These are phyloP conservation scores for Cyclopterus lumpus DNA, from an alignment of 2,797 vertebrate species.

Conservation along the genomic window DNA sequence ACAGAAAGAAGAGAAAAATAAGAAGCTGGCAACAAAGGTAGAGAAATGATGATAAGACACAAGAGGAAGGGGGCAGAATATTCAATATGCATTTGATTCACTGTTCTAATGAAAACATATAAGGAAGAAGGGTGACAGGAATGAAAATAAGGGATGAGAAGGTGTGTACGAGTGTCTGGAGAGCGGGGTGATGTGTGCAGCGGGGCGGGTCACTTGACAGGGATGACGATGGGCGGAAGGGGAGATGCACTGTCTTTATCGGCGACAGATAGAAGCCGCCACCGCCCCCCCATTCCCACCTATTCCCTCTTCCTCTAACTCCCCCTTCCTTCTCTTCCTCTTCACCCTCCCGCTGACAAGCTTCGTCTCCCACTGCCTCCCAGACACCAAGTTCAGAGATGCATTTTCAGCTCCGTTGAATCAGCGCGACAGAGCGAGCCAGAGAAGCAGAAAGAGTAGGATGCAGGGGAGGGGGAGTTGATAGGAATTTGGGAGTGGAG, in stretches of 20 bases:
- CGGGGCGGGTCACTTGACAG: slow-evolving; percentile 20
- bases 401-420: slow-evolving; percentile 51
- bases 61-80: background rate
- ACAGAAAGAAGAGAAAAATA: background rate
- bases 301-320: background rate
- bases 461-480: background rate
- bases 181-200: background rate
- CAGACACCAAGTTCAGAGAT: slow-evolving; percentile 27
- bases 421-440: slow-evolving; percentile 6
- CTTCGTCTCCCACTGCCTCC: slow-evolving; percentile 29
- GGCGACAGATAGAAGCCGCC: slow-evolving; percentile 37
- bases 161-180: background rate
- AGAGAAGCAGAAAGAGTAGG: background rate
- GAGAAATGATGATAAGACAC: background rate
- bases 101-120: background rate
- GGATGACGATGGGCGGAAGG: background rate
- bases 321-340: slow-evolving; percentile 5
- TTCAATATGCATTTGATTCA: background rate
- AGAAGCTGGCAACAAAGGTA: background rate
- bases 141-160: slow-evolving; percentile 4
- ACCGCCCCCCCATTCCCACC: no score
- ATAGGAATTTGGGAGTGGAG: background rate
- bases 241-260: slow-evolving; percentile 50
- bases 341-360: slow-evolving; percentile 36
- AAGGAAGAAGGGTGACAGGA: slow-evolving; percentile 18